phyloP scores from a whole-genome alignment of 2,797 vertebrate genomes.

The Pipistrellus pipistrellus region DNA sequence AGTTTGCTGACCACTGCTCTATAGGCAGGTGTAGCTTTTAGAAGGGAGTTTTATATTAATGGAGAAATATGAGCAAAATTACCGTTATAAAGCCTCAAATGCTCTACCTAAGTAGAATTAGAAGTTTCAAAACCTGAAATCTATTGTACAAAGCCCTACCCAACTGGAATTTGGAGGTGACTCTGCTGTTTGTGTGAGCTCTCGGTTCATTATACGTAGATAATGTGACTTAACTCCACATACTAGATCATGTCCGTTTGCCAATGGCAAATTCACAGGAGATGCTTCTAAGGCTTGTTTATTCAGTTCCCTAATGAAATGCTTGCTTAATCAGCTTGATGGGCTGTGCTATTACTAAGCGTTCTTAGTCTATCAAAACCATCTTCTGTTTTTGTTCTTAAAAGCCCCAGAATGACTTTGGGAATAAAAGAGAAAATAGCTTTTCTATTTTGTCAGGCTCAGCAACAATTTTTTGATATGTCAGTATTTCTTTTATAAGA shows the following conservation, averaged over 20 bases:
- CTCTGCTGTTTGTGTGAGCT: background rate
- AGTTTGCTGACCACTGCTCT: background rate
- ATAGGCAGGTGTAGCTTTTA: background rate
- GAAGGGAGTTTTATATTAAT: background rate
- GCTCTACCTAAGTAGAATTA: background rate
- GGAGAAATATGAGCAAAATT: background rate
- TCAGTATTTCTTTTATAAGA: conserved; percentile 45
- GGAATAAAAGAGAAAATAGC: conserved; percentile 2
- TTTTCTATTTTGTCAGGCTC: background rate
- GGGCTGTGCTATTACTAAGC: background rate
- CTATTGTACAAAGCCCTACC: background rate
- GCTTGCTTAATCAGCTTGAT: background rate
- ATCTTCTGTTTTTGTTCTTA: conserved; percentile 27
- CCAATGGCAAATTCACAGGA: background rate
- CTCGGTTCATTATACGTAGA: background rate
- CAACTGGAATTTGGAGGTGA: background rate
- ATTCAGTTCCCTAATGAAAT: background rate
- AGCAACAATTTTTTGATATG: background rate
- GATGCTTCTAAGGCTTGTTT: background rate
- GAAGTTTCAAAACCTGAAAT: background rate
- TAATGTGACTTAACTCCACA: background rate
- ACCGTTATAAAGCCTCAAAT: background rate
- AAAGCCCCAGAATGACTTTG: conserved; percentile 22
- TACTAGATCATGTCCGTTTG: background rate
- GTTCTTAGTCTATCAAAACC: background rate